Base-by-base conservation (phyloP, 2,113 vertebrate species). In the Hemichromis elongatus region DNA sequence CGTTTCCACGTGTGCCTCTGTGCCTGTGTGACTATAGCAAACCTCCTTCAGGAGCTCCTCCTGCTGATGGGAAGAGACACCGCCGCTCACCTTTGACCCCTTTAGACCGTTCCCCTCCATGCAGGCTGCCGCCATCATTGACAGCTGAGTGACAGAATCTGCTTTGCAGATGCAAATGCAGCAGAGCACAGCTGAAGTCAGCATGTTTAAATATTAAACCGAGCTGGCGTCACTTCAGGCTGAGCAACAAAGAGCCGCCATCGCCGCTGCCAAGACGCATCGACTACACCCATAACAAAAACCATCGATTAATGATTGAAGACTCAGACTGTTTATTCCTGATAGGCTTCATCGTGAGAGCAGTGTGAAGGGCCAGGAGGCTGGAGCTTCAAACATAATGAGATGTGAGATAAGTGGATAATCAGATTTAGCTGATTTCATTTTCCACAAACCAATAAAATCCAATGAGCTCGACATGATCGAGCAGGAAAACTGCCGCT, bases 191-290 rank as follows among this genome's bases (percentile, higher is more conserved):
- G 82, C 77, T 78, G 84, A 80, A 40, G 73, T 83, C 87, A 88
- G 85, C 77, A 2, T 9, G 77, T 91, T 93, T 85, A 86, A 92
- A 93, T 92, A 89, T 92, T 89, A 73, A 92, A 81, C 56, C 7
- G 0, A 4, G 66, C 2, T 2, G 19, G 33, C 59, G 6, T 63
- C 59, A 0, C 28, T 19, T 42, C 61, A 24, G 77, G 59, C 50
- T 35, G 50, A 79, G 5, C 68, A 50, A 13, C 80, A 75, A 19
- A 87, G 42, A 80, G 37, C 6, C 2, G 24, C 61, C 18, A 10
- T 3, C 30, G 3, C 73, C 2, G 8, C 33, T 2, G 77, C 56
- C 21, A 47, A 26, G 40, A 11, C 5, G 7, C 37, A 4, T 11
- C 2, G 66, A 70, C 21, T 42, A 45, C 13, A 26, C 7, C 1